Conservation (phyloP, 1,140 invertebrate species). For the Zaprionus davidi region DNA sequence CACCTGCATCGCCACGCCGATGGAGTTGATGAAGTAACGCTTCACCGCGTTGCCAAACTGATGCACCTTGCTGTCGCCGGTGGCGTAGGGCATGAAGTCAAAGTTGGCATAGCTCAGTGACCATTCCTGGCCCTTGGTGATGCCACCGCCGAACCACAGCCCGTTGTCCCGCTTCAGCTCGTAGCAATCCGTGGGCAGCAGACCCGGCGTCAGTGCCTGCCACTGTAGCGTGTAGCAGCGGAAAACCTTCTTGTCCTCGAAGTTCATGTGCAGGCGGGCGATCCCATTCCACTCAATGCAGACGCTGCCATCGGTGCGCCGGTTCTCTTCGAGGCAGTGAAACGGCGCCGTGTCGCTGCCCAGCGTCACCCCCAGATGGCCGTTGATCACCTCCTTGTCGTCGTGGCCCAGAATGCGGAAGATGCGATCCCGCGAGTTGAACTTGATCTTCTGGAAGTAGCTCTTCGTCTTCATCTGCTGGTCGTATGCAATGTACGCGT, state of each 20-base stretch:
- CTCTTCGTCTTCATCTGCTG: slow-evolving; percentile 91
- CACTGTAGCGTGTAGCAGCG: slow-evolving; percentile 93
- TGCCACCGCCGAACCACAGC: slow-evolving; percentile 93
- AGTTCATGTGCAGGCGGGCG: slow-evolving; percentile 89
- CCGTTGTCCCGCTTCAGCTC: slow-evolving; percentile 88
- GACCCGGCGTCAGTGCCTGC: slow-evolving; percentile 88
- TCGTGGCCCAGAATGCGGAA: slow-evolving; percentile 90
- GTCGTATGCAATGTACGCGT: slow-evolving; percentile 92
- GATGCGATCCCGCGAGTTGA: slow-evolving; percentile 91
- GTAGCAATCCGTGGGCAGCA: slow-evolving; percentile 92
- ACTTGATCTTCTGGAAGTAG: slow-evolving; percentile 93
- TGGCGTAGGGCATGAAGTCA: slow-evolving; percentile 91
- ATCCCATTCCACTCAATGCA: slow-evolving; percentile 93
- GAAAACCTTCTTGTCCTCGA: slow-evolving; percentile 85
- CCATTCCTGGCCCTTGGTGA: slow-evolving; percentile 91
- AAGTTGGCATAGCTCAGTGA: slow-evolving; percentile 90
- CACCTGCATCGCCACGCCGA: slow-evolving; percentile 91
- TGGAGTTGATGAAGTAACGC: slow-evolving; percentile 93
- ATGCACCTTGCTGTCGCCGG: slow-evolving; percentile 90
- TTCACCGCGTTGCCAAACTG: slow-evolving; percentile 93
- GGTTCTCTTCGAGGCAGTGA: slow-evolving; percentile 88
- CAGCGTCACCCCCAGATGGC: slow-evolving; percentile 87
- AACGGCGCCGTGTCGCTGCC: slow-evolving; percentile 87
- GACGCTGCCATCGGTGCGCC: slow-evolving; percentile 86
- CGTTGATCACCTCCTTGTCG: slow-evolving; percentile 89